These are phyloP conservation scores for Auanema freiburgensis DNA, from an alignment of 2,888 invertebrate genomes.

Conservation along the genomic window DNA sequence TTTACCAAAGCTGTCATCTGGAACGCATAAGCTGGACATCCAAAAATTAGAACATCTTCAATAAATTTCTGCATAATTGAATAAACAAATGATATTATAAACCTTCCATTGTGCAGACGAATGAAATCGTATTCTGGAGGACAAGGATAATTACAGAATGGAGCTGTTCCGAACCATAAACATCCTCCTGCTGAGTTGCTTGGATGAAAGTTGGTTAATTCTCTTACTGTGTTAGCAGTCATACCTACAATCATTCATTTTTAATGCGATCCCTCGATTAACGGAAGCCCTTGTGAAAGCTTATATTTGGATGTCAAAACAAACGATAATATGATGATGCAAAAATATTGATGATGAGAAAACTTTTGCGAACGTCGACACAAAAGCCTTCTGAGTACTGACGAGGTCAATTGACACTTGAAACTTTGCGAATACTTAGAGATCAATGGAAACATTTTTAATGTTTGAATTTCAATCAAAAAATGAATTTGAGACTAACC, in stretches of 20 bases:
- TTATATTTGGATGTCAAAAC: constrained; percentile 4
- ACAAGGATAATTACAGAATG: constrained; percentile 57
- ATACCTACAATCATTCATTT: constrained; percentile 41
- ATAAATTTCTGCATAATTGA: constrained; percentile 1
- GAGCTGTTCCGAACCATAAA: constrained; percentile 59
- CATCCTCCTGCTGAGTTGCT: constrained; percentile 40
- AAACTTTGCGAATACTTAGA: not conserved
- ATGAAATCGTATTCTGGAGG: constrained; percentile 59
- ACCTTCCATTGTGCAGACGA: constrained; percentile 51
- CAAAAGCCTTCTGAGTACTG: constrained; percentile 1
- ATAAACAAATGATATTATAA: not conserved
- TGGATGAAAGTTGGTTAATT: constrained; percentile 51
- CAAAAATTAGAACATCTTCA: constrained; percentile 52
- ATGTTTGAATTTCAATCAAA: constrained; percentile 1
- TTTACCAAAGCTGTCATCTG: constrained; percentile 58
- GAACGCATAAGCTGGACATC: constrained; percentile 51
- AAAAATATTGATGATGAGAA: not conserved
- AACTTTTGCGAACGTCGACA: not conserved
- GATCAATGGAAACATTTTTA: not conserved
- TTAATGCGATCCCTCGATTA: not conserved
- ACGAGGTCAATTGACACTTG: constrained; percentile 1
- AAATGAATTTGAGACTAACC: constrained; percentile 31
- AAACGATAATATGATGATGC: not conserved
- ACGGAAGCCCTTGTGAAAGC: not conserved
- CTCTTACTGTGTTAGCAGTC: constrained; percentile 53